Evolutionary conservation across 2,113 vertebrate species (phyloP).

Genomic region (Leptodactylus fuscus): DNA sequence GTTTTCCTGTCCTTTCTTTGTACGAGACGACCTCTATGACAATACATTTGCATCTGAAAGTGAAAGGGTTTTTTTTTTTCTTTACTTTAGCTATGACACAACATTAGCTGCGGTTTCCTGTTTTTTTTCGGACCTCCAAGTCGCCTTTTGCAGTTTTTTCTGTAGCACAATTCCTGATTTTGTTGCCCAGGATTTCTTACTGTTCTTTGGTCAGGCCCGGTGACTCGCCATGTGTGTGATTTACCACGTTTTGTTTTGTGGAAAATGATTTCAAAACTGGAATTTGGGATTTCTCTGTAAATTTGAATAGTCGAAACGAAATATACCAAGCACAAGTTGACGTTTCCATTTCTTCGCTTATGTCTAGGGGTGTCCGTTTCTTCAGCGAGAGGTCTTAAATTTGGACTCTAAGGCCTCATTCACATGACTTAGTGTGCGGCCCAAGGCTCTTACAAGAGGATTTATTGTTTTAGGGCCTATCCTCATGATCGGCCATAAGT

Average conservation of each 20-base stretch:
- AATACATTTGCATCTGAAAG: background rate
- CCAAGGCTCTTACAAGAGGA: no score
- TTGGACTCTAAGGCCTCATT: no score
- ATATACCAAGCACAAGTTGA: constrained; percentile 31
- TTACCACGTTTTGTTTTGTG: background rate
- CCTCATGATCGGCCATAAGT: no score
- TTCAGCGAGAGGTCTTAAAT: no score
- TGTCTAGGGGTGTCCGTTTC: background rate
- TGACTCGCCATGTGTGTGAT: background rate
- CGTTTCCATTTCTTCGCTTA: background rate
- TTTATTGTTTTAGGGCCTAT: no score
- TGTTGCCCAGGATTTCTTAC: background rate
- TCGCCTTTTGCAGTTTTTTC: background rate
- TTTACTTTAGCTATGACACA: background rate
- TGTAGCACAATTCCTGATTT: background rate
- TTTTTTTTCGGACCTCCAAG: background rate
- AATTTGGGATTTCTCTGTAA: constrained; percentile 16
- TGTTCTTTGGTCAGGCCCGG: background rate
- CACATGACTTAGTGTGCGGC: no score
- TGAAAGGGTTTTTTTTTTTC: background rate
- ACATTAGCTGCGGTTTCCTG: background rate
- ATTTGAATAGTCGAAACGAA: background rate
- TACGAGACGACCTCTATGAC: background rate
- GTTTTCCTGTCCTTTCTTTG: background rate
- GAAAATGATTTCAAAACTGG: background rate